phyloP scores from a whole-genome alignment of 2,113 vertebrate genomes.

The Scortum barcoo region DNA sequence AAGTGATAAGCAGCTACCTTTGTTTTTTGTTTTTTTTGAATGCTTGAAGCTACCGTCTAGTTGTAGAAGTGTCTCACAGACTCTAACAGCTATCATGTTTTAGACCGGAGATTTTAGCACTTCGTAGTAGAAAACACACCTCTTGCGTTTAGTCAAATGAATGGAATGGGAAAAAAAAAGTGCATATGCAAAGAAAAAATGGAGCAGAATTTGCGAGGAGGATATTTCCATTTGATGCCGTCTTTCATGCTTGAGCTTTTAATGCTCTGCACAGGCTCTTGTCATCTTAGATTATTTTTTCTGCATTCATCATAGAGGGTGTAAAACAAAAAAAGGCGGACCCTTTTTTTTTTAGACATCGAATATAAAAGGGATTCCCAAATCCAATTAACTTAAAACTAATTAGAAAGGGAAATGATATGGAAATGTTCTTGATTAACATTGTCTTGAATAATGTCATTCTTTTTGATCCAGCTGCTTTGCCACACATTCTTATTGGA shows the following conservation, averaged over 20 bases:
- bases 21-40: slow-evolving; percentile 16
- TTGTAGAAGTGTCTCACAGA: slow-evolving; percentile 7
- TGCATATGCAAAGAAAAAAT: slow-evolving; percentile 18
- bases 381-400: slow-evolving; percentile 44
- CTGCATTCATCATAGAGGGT: slow-evolving; percentile 20
- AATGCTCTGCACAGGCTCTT: slow-evolving; percentile 9
- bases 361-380: slow-evolving; percentile 24
- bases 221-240: slow-evolving; percentile 36
- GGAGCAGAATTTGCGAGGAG: slow-evolving; percentile 23
- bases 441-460: slow-evolving; percentile 23
- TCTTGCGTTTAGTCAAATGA: slow-evolving; percentile 32
- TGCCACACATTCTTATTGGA: not conserved
- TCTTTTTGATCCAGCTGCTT: slow-evolving; percentile 11
- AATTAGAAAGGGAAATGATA: slow-evolving; percentile 40
- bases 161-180: not conserved
- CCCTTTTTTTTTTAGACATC: slow-evolving; percentile 6
- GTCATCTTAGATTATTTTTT: slow-evolving; percentile 21
- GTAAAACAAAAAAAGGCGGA: slow-evolving; percentile 23
- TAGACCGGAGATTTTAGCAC: not conserved
- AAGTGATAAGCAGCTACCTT: not conserved
- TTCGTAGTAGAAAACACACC: slow-evolving; percentile 15
- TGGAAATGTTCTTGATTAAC: slow-evolving; percentile 19
- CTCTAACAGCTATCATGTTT: not conserved
- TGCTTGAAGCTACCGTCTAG: not conserved
- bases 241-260: slow-evolving; percentile 35